A percentile compares a stretch with the other conserved stretches of the same genome.
phyloP scores from a whole-genome alignment of 2,113 vertebrate genomes.

The Catharus minimus region DNA sequence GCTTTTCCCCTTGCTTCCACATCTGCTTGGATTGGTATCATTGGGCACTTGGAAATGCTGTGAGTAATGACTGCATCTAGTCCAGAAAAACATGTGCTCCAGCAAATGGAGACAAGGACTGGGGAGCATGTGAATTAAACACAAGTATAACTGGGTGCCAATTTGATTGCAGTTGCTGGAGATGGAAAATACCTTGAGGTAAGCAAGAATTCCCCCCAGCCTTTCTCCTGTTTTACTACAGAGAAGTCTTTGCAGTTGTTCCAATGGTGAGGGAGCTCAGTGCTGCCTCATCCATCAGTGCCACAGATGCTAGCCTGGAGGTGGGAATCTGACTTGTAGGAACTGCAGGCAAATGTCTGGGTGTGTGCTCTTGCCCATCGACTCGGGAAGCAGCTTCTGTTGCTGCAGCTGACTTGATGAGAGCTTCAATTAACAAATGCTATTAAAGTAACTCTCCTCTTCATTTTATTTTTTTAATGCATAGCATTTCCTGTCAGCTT shows the following conservation, averaged over 20 bases:
- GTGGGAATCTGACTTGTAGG: background rate
- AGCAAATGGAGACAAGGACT: background rate
- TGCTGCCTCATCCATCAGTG: background rate
- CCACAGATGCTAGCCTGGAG: background rate
- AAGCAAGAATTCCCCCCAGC: background rate
- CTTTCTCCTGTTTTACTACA: background rate
- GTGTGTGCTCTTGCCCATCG: background rate
- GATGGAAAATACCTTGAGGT: background rate
- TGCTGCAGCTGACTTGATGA: slow-evolving; percentile 3
- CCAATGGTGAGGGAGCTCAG: background rate
- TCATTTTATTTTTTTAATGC: slow-evolving; percentile 36
- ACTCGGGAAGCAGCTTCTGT: background rate
- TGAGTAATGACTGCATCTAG: background rate
- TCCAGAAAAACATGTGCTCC: background rate
- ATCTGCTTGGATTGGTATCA: background rate
- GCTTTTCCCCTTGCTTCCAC: background rate
- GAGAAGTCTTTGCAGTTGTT: background rate
- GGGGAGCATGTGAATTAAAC: background rate
- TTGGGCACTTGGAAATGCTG: background rate
- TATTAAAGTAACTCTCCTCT: slow-evolving; percentile 43
- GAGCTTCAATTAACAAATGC: slow-evolving; percentile 46
- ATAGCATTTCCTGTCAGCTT: slow-evolving; percentile 66
- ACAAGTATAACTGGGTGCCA: background rate
- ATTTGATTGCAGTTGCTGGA: background rate
- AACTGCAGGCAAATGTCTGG: background rate